A percentile compares a stretch with the other conserved stretches of the same genome.
These are phyloP conservation scores for Acipenser ruthenus DNA, from an alignment of 2,797 vertebrate genomes.

Conservation along the genomic window DNA sequence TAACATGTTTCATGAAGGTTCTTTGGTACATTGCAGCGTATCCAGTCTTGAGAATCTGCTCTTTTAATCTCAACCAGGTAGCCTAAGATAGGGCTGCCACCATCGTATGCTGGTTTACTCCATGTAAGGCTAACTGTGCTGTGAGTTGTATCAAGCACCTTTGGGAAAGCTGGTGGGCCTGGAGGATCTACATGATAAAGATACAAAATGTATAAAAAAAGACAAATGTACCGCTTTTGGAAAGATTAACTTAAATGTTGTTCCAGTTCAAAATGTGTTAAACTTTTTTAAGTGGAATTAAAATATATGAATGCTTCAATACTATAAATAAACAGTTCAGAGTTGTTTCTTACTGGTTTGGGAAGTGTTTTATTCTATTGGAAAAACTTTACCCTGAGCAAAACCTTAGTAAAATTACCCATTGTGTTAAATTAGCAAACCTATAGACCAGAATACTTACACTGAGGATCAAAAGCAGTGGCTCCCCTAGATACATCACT, in stretches of 20 bases:
- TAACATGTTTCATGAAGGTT: conserved; percentile 87
- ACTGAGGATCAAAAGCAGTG: conserved; percentile 78
- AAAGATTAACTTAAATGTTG: conserved; percentile 6
- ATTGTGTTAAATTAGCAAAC: background rate
- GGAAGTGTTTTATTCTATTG: no score
- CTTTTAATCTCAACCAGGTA: conserved; percentile 92
- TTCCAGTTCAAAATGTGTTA: no score
- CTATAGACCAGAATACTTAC: conserved; percentile 59
- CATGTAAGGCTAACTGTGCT: conserved; percentile 82
- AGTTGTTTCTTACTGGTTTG: no score
- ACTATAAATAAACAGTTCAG: no score
- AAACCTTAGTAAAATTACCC: no score
- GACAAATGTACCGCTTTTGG: conserved; percentile 10
- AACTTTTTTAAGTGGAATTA: no score
- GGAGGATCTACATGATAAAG: conserved; percentile 70
- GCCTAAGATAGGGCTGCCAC: conserved; percentile 88
- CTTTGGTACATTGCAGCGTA: conserved; percentile 91
- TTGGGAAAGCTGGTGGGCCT: conserved; percentile 83
- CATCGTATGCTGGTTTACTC: conserved; percentile 79
- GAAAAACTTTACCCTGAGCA: no score
- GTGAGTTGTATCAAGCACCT: conserved; percentile 70
- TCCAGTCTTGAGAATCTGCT: conserved; percentile 81
- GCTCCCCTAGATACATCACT: conserved; percentile 77
- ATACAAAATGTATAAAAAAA: conserved; percentile 10
- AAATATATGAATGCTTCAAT: no score